phyloP scores from a whole-genome alignment of 2,113 vertebrate genomes.

The Camelus dromedarius region DNA sequence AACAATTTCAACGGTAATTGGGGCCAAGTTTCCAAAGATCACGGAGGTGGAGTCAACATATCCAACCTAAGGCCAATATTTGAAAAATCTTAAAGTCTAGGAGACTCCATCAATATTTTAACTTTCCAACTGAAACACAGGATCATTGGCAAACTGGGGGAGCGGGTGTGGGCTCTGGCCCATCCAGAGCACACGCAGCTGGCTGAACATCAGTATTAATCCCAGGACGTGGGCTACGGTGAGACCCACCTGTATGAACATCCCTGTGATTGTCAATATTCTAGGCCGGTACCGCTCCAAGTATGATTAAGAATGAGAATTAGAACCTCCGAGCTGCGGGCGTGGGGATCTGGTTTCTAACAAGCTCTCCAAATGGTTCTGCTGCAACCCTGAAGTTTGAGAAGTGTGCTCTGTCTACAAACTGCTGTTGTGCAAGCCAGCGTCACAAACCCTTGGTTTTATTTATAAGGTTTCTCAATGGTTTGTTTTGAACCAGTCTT shows the following conservation, averaged over 20 bases:
- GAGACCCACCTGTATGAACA: not conserved
- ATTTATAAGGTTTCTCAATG: not conserved
- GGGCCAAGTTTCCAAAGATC: conserved; percentile 40
- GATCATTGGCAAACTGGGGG: not conserved
- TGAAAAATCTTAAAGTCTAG: conserved; percentile 20
- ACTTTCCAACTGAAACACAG: not conserved
- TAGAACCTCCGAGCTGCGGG: not conserved
- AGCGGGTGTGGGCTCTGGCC: not conserved
- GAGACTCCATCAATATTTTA: conserved; percentile 36
- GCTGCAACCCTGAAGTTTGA: not conserved
- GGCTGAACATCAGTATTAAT: not conserved
- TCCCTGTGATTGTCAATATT: not conserved
- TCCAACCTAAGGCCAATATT: not conserved
- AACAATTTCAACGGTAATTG: conserved; percentile 48
- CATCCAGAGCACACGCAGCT: not conserved
- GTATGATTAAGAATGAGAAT: not conserved
- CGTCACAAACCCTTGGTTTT: not conserved
- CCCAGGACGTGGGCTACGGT: not conserved
- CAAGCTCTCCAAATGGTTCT: not conserved
- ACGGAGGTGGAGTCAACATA: conserved; percentile 9
- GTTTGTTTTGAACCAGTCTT: not conserved
- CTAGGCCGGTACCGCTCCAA: not conserved
- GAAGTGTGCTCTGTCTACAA: not conserved
- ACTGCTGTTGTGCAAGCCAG: not conserved
- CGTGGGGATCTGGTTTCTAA: not conserved